Conservation (phyloP, 2,797 vertebrate genomes). For the Melanitta fusca region DNA sequence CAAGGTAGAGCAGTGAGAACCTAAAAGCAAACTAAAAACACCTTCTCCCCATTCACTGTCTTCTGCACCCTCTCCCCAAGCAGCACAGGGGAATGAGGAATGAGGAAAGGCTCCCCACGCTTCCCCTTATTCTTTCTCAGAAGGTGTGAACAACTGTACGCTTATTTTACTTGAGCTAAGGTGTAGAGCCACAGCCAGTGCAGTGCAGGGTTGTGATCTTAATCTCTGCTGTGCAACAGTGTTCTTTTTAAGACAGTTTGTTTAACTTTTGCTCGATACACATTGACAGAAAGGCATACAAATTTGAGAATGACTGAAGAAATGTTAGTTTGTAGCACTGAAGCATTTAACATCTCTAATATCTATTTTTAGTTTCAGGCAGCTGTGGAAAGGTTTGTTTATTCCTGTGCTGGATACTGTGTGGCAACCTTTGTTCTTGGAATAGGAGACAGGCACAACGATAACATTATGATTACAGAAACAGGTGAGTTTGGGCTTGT, state of each 20-base stretch:
- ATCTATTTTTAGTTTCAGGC: constrained; percentile 88
- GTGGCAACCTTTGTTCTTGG: constrained; percentile 98
- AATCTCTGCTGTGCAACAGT: neutral
- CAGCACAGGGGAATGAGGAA: no score
- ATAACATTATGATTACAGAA: constrained; percentile 99
- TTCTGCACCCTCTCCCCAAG: no score
- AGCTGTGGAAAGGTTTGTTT: constrained; percentile 94
- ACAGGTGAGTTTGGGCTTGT: constrained; percentile 82
- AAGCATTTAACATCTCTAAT: neutral
- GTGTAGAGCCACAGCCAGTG: neutral
- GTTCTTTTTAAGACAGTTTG: neutral
- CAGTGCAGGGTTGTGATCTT: neutral
- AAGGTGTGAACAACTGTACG: neutral
- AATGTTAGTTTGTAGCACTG: neutral
- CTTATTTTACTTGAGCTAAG: neutral
- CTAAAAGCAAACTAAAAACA: no score
- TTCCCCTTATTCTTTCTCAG: neutral
- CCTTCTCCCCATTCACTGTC: no score
- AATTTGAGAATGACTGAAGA: neutral
- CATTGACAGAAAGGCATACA: neutral
- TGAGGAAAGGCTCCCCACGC: no score
- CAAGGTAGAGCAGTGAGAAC: no score
- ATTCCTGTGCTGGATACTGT: constrained; percentile 96
- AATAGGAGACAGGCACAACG: constrained; percentile 97
- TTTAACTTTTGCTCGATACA: neutral